Evolutionary conservation across 30 jellyfish, hydroid and myxozoan genomes (phyloP).

Genomic region (Chironex yamaguchii): DNA sequence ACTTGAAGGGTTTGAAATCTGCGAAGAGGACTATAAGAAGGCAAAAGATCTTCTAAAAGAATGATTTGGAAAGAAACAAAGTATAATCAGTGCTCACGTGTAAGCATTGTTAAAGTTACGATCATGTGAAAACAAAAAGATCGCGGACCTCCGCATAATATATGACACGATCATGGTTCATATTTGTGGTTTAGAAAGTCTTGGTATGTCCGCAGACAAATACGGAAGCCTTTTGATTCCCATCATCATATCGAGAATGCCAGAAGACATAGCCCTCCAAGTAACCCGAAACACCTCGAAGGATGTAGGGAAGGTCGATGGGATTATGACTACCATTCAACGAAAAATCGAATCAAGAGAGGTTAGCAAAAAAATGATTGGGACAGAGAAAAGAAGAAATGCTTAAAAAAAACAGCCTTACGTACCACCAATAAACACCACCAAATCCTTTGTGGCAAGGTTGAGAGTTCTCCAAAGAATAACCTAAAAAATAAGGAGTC

Average conservation of each 20-base stretch:
- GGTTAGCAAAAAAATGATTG: constrained; percentile 9
- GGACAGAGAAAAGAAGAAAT: not conserved
- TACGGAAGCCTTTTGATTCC: constrained; percentile 72
- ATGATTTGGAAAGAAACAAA: constrained; percentile 51
- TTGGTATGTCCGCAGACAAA: constrained; percentile 36
- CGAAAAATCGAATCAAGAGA: constrained; percentile 73
- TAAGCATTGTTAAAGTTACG: constrained; percentile 12
- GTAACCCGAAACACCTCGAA: not conserved
- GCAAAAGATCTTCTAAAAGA: constrained; percentile 49
- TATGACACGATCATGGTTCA: constrained; percentile 49
- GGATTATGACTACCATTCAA: constrained; percentile 33
- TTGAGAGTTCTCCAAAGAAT: too few relatives aligned
- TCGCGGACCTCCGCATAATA: not conserved
- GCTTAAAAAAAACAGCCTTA: not conserved
- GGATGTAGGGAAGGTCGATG: constrained; percentile 60
- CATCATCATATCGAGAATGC: constrained; percentile 25
- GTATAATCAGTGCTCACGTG: constrained; percentile 69
- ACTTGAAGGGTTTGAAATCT: constrained; percentile 49
- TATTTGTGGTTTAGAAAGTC: constrained; percentile 36
- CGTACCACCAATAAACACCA: not conserved
- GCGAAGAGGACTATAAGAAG: constrained; percentile 36
- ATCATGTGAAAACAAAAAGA: not conserved
- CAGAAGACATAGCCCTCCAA: not conserved
- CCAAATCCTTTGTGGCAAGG: constrained; percentile 33
- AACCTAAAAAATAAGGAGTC: too few relatives aligned